These are phyloP conservation scores for Bhutanitis thaidina DNA, from an alignment of 2,888 invertebrate genomes.

Conservation along the genomic window DNA sequence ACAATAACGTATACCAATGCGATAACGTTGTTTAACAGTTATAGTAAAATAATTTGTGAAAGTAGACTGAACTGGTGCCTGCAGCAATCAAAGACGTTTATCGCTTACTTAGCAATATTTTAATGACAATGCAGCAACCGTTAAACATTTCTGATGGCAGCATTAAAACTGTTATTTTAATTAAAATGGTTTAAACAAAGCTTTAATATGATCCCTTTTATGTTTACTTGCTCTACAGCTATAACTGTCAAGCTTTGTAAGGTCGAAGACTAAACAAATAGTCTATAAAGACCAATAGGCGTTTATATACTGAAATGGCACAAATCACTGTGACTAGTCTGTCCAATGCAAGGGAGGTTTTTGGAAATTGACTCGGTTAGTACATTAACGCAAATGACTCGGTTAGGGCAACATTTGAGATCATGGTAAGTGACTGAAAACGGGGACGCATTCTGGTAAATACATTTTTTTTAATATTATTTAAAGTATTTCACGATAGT, in stretches of 20 bases:
- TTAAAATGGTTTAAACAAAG: too few species aligned
- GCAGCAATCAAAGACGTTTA: too few species aligned
- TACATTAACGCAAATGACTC: constrained; percentile 67
- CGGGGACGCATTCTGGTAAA: background rate
- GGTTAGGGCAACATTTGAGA: constrained; percentile 71
- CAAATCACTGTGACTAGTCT: constrained; percentile 49
- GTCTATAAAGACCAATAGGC: constrained; percentile 17
- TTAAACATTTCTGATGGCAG: too few species aligned
- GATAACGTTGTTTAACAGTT: background rate
- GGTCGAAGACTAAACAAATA: background rate
- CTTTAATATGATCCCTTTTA: too few species aligned
- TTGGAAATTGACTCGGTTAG: constrained; percentile 61
- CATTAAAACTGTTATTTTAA: too few species aligned
- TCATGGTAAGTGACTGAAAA: constrained; percentile 48
- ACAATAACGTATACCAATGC: background rate
- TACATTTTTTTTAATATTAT: constrained; percentile 2
- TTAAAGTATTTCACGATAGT: constrained; percentile 3
- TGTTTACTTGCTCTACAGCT: constrained; percentile 2
- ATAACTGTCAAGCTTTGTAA: constrained; percentile 26
- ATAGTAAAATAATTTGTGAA: background rate
- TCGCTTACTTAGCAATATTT: too few species aligned
- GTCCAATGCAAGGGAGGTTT: constrained; percentile 20
- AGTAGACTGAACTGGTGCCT: background rate
- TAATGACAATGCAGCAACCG: too few species aligned
- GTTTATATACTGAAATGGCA: constrained; percentile 42